Percentiles rank a stretch among this genome's conserved stretches.
phyloP scores from a whole-genome alignment of 2,113 vertebrate genomes.

The Cyprinus carpio region DNA sequence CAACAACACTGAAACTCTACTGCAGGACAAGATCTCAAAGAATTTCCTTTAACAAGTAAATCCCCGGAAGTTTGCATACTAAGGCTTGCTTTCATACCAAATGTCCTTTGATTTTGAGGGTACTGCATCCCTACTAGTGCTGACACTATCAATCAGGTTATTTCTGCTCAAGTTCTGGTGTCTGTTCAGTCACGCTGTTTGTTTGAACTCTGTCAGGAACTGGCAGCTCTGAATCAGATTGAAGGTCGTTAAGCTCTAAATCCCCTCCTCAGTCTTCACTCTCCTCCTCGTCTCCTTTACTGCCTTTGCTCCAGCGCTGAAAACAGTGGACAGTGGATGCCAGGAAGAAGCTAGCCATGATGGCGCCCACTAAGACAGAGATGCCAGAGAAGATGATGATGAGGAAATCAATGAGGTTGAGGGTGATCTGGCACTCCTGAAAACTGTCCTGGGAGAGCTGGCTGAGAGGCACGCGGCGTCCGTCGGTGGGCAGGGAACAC shows the following conservation, averaged over 20 bases:
- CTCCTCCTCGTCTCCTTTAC: conserved; percentile 90
- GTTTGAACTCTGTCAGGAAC: conserved; percentile 14
- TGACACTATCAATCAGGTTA: not conserved
- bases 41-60: conserved; percentile 53
- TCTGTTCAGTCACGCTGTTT: conserved; percentile 40
- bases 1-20: conserved; percentile 47
- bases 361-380: conserved; percentile 92
- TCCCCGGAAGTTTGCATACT: conserved; percentile 63
- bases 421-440: conserved; percentile 89
- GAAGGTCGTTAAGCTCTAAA: not conserved
- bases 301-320: conserved; percentile 91
- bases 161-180: not conserved
- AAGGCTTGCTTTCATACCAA: conserved; percentile 58
- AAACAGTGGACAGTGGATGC: conserved; percentile 96
- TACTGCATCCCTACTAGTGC: not conserved
- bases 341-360: conserved; percentile 96
- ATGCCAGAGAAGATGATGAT: conserved; percentile 99
- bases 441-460: conserved; percentile 96
- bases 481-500: conserved; percentile 89
- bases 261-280: conserved; percentile 83
- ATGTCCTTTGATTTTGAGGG: not conserved
- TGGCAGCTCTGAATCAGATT: conserved; percentile 13
- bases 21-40: conserved; percentile 50
- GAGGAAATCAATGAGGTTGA: conserved; percentile 92
- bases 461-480: conserved; percentile 83